phyloP scores from a whole-genome alignment of 2,888 invertebrate genomes.

The Chaetoderma sp. region DNA sequence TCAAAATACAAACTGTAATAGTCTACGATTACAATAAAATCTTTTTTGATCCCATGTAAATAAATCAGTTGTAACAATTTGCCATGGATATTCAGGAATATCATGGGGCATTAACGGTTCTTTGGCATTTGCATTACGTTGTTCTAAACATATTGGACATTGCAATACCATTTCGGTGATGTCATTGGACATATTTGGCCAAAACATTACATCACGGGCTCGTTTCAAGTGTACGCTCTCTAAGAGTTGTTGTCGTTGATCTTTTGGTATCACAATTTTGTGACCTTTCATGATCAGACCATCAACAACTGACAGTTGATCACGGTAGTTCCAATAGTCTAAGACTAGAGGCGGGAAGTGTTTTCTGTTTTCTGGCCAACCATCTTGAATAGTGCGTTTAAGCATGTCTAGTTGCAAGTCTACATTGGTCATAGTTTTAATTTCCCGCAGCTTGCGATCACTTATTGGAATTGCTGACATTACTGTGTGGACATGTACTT shows the following conservation, averaged over 20 bases:
- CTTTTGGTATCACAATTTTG: background rate
- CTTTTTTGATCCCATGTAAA: too few relatives aligned
- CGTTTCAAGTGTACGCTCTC: conserved; percentile 12
- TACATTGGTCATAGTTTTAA: conserved; percentile 16
- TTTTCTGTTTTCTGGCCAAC: conserved; percentile 10
- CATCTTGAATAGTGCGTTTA: background rate
- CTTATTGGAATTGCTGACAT: too few relatives aligned
- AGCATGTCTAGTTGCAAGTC: conserved; percentile 5
- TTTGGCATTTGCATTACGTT: conserved; percentile 27
- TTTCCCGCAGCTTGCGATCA: too few relatives aligned
- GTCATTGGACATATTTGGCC: conserved; percentile 8
- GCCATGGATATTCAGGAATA: conserved; percentile 35
- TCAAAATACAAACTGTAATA: conserved; percentile 33
- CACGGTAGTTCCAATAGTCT: conserved; percentile 19
- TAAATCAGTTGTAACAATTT: conserved; percentile 33
- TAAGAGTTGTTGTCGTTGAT: conserved; percentile 10
- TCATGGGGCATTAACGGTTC: conserved; percentile 24
- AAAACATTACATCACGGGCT: conserved; percentile 14
- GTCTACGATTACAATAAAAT: conserved; percentile 29
- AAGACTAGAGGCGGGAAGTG: conserved; percentile 4
- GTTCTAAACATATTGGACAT: conserved; percentile 25
- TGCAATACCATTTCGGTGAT: conserved; percentile 6
- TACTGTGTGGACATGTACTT: too few relatives aligned
- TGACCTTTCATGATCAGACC: background rate
- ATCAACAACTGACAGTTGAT: conserved; percentile 1